phyloP scores from a whole-genome alignment of 35 echinoderm and acorn worm species.

The Anneissia japonica region DNA sequence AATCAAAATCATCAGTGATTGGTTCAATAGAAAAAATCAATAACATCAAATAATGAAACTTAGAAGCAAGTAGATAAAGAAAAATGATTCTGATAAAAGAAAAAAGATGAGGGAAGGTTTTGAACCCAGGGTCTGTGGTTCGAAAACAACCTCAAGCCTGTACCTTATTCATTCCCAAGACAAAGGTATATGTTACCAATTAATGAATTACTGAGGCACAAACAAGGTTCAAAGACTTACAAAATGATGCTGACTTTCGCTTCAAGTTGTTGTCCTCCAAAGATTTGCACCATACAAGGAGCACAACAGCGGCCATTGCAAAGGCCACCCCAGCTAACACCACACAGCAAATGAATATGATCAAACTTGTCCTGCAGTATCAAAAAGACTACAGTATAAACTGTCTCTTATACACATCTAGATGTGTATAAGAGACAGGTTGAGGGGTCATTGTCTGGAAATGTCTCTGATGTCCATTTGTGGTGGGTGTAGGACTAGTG shows the following conservation, averaged over 20 bases:
- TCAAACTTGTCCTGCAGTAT: not conserved
- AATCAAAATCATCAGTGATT: too few species aligned
- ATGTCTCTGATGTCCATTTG: not conserved
- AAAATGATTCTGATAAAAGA: too few species aligned
- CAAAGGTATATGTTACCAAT: too few species aligned
- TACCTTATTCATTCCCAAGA: too few species aligned
- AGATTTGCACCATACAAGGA: not conserved
- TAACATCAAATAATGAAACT: not conserved
- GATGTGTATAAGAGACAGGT: too few species aligned
- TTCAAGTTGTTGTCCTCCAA: not conserved
- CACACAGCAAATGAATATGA: not conserved
- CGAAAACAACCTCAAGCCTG: not conserved
- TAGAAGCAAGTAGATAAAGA: not conserved
- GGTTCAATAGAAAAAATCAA: too few species aligned
- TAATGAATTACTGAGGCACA: too few species aligned
- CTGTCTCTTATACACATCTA: too few species aligned
- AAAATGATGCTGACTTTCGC: not conserved
- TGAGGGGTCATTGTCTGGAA: not conserved
- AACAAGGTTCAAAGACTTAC: not conserved
- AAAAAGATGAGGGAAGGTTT: too few species aligned
- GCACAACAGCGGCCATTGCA: not conserved
- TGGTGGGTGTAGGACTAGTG: not conserved
- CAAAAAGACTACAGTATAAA: too few species aligned
- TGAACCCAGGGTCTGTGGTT: too few species aligned
- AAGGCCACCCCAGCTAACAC: not conserved